Evolutionary conservation across 2,888 invertebrate genomes (phyloP).

Genomic region (Chrysina gloriosa): DNA sequence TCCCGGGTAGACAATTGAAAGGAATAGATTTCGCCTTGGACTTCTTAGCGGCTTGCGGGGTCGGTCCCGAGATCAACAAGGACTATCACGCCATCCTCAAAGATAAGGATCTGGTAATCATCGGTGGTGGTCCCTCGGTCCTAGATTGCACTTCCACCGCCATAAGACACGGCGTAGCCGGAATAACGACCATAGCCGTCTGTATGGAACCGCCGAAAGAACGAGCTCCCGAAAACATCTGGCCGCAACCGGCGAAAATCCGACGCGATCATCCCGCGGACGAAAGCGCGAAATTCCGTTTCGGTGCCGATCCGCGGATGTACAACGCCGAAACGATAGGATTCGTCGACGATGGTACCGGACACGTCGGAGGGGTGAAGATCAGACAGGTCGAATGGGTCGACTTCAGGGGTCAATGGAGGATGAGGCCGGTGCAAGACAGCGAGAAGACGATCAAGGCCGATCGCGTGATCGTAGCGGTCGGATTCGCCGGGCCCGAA

Average conservation of each 20-base stretch:
- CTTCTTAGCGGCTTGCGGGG: slow-evolving; percentile 96
- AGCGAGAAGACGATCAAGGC: slow-evolving; percentile 84
- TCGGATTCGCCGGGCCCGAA: slow-evolving; percentile 99
- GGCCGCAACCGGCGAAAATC: slow-evolving; percentile 98
- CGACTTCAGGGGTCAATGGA: slow-evolving; percentile 93
- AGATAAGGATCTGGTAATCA: slow-evolving; percentile 93
- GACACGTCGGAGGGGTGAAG: slow-evolving; percentile 88
- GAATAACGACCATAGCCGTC: slow-evolving; percentile 96
- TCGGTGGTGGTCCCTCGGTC: slow-evolving; percentile 87
- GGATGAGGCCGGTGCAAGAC: slow-evolving; percentile 87
- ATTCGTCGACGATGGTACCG: slow-evolving; percentile 89
- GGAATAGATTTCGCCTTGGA: slow-evolving; percentile 99
- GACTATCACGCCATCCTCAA: slow-evolving; percentile 79
- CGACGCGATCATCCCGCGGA: slow-evolving; percentile 99
- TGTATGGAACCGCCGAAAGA: slow-evolving; percentile 89
- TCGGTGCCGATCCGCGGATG: slow-evolving; percentile 91
- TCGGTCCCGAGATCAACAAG: slow-evolving; percentile 78
- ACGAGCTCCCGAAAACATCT: slow-evolving; percentile 91
- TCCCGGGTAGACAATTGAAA: slow-evolving; percentile 83
- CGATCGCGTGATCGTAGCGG: slow-evolving; percentile 93
- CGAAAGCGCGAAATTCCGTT: slow-evolving; percentile 90
- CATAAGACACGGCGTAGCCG: slow-evolving; percentile 88
- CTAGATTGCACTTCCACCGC: slow-evolving; percentile 99
- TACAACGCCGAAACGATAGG: slow-evolving; percentile 96
- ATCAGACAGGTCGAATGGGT: slow-evolving; percentile 94